A percentile compares a stretch with the other conserved stretches of the same genome.
phyloP scores from a whole-genome alignment of 35 echinoderm and acorn worm genomes.

The Chiridota heheva region DNA sequence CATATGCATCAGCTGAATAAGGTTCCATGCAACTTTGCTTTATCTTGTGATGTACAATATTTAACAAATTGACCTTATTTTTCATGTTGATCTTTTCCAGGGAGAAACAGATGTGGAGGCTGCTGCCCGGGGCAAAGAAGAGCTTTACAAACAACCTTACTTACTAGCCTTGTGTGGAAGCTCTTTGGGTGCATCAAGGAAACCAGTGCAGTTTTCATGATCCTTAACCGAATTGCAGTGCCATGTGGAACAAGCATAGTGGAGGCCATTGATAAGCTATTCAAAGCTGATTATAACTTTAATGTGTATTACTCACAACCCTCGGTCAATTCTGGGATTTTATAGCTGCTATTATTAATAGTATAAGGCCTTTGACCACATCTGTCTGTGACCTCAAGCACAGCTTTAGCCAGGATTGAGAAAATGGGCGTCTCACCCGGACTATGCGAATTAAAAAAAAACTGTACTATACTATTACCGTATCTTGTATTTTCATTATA shows the following conservation, averaged over 20 bases:
- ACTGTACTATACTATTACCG: too few relatives aligned
- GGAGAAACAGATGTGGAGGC: constrained; percentile 49
- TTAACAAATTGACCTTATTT: too few relatives aligned
- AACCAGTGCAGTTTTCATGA: constrained; percentile 35
- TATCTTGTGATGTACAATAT: too few relatives aligned
- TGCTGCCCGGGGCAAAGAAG: neutral
- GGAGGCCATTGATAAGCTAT: constrained; percentile 15
- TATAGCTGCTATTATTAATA: constrained; percentile 6
- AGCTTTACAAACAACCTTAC: constrained; percentile 39
- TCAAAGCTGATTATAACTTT: constrained; percentile 54
- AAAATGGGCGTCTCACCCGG: too few relatives aligned
- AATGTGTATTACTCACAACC: constrained; percentile 38
- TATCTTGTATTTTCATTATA: too few relatives aligned
- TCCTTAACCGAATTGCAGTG: constrained; percentile 20
- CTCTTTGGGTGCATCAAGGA: constrained; percentile 20
- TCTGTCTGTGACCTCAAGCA: too few relatives aligned
- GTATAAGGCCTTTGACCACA: too few relatives aligned
- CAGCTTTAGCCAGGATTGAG: too few relatives aligned
- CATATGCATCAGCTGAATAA: too few relatives aligned
- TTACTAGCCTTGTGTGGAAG: constrained; percentile 36
- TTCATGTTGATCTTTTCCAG: too few relatives aligned
- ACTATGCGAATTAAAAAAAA: too few relatives aligned
- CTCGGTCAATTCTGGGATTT: constrained; percentile 36
- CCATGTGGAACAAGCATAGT: constrained; percentile 26
- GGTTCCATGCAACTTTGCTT: too few relatives aligned